A percentile compares a stretch with the other conserved stretches of the same genome.
phyloP scores from a whole-genome alignment of 2,797 vertebrate species.

The Malacoraja senta region DNA sequence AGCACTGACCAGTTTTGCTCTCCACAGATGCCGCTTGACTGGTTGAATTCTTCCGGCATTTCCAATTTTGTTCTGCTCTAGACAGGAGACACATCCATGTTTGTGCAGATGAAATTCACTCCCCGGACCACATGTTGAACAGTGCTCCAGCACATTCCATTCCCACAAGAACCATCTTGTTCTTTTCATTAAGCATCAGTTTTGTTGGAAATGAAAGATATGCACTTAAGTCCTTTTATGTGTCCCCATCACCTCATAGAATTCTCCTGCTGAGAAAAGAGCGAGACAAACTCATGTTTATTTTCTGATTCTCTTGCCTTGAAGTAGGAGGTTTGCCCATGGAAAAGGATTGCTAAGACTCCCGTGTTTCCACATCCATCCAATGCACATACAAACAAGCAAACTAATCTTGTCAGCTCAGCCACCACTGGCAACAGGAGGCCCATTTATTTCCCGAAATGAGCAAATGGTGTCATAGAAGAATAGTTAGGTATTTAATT shows the following conservation, averaged over 20 bases:
- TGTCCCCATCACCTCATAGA: background rate
- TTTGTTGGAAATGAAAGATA: background rate
- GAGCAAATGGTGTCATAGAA: background rate
- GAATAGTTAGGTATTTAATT: background rate
- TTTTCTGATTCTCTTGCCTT: background rate
- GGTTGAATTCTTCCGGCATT: too few species aligned
- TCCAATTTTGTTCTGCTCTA: too few species aligned
- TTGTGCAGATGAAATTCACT: background rate
- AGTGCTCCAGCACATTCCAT: background rate
- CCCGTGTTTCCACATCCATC: background rate
- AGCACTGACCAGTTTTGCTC: too few species aligned
- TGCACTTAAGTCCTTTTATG: background rate
- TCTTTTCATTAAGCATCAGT: background rate
- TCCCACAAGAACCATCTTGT: background rate
- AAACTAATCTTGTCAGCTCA: background rate
- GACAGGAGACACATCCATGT: background rate
- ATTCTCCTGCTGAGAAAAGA: background rate
- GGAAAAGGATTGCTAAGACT: background rate
- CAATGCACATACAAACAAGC: background rate
- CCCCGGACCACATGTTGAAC: background rate
- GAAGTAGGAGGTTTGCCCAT: background rate
- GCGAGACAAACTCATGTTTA: background rate
- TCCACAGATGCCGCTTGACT: too few species aligned
- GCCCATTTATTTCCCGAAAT: background rate
- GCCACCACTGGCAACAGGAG: background rate